Base-by-base conservation (phyloP, 2,888 invertebrate genomes). In the Ichneumon xanthorius region DNA sequence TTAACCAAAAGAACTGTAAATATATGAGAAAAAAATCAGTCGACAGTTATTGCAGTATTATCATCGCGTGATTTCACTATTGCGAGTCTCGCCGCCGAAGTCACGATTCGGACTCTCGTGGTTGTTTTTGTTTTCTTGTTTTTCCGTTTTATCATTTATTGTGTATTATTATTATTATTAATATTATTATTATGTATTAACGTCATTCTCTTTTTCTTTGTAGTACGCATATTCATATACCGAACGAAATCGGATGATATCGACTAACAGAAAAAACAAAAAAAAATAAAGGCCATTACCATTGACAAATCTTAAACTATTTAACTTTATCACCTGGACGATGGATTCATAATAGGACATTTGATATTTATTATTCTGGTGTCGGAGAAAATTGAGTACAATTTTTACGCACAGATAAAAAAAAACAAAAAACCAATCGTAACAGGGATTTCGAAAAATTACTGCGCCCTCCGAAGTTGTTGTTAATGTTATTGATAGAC, bases 401-500 rank as follows among this genome's bases (percentile, higher is more conserved):
- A 30, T 63, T 48, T 19, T 33, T 19, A 65, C 61, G 50, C 33
- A 76, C 61, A 30, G 58, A 76, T 30, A 6, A 16, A 48, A 48
- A 53, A 72, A 71, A 67, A 76, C 22, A 63, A 70, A 30, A 37
- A 79, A 87, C 0, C 33, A 30, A 63, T 63, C 16, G 89, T 89
- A 30, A 33, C 30, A 26, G 61, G 26, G 61, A 63, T 63, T 11
- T 73, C 86, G 85, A 82, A 73, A 71, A 72, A 65, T 37, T 89
- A 90, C 88, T 90, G 90, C 90, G 88, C 88, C 90, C 87, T 89
- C 89, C 83, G 37, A 55, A 89, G 91, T 58, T 92, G 89, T 92
- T 92, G 92, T 92, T 92, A 91, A 92, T 91, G 90, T 92, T 92
- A 91, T 92, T 92, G 90, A 92, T 92, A 91, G 86, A 90, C 90